Evolutionary conservation across 2,797 vertebrate species (phyloP), one percentile per base, ranked within the genome.

Genomic region (Enteromius unitaeniatus): DNA sequence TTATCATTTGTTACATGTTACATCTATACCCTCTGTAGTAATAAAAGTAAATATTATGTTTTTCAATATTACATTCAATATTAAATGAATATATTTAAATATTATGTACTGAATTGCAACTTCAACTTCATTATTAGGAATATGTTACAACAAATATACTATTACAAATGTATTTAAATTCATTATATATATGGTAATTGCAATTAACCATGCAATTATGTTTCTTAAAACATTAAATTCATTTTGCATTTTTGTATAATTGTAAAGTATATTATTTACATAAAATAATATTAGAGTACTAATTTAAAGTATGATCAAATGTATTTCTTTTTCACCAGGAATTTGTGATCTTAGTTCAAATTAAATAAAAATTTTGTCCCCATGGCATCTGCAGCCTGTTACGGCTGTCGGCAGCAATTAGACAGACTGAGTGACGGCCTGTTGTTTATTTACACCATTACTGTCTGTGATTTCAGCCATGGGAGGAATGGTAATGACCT

Each of bases 371-470:
- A n/a, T n/a, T n/a, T 62, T n/a, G 53, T 53, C 49, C 78, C 74
- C 58, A 37, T 58, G 21, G 64, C 21, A 64, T 80, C 60, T 78
- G 60, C 72, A 79, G 31, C 80, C 15, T 78, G 82, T 85, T 92
- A 90, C 89, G 92, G 91, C 90, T 94, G 93, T 93, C 93, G 91
- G 91, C 92, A 92, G 90, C 91, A 93, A 92, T 93, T 92, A 92
- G 88, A 91, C 90, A 90, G 88, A 85, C 88, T 91, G 92, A 91
- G 92, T 91, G 89, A 89, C 88, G 88, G 90, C 89, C 87, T 90
- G 90, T 88, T 90, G 90, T 93, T 31, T 73, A 85, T 83, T 81
- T 83, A 26, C 62, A 5, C 69, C 58, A 60, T 26, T 19, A 55
- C 68, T 34, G 13, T 47, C 86, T 89, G 88, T 91, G 86, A 93